Evolutionary conservation across 1,140 invertebrate species (phyloP).

Genomic region (Atta cephalotes): DNA sequence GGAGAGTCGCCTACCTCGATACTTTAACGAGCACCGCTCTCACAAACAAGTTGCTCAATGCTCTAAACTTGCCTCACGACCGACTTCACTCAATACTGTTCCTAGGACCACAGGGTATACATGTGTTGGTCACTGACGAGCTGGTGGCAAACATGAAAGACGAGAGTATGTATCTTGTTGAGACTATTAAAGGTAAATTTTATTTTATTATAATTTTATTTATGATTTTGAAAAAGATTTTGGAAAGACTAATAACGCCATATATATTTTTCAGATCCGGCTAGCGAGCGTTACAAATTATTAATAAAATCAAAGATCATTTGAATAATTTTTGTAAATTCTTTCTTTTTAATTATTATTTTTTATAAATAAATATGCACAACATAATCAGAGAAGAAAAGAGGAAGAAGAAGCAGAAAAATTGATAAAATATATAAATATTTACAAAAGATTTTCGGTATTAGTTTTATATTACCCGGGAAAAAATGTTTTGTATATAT

Average conservation of each 20-base stretch:
- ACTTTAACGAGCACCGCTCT: constrained; percentile 89
- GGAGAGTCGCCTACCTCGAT: constrained; percentile 93
- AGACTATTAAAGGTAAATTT: constrained; percentile 86
- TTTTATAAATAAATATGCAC: neutral
- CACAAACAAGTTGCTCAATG: constrained; percentile 88
- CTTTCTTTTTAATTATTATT: neutral
- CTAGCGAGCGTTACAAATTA: constrained; percentile 79
- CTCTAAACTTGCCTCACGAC: constrained; percentile 87
- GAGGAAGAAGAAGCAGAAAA: neutral
- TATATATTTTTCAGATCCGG: constrained; percentile 74
- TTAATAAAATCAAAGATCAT: constrained; percentile 74
- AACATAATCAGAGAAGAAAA: neutral
- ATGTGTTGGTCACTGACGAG: constrained; percentile 92
- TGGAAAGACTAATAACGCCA: neutral
- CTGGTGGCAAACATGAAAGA: constrained; percentile 89
- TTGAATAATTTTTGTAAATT: constrained; percentile 5
- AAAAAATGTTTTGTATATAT: no score
- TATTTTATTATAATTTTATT: neutral
- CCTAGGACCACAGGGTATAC: constrained; percentile 92
- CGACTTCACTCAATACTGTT: constrained; percentile 89
- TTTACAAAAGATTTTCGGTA: constrained; percentile 8
- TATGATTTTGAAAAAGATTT: constrained; percentile 9
- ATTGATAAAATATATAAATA: neutral
- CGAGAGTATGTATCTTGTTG: constrained; percentile 88
- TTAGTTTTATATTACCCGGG: neutral